Conservation (phyloP, 2,797 vertebrate genomes). For the Aphelocoma californica region DNA sequence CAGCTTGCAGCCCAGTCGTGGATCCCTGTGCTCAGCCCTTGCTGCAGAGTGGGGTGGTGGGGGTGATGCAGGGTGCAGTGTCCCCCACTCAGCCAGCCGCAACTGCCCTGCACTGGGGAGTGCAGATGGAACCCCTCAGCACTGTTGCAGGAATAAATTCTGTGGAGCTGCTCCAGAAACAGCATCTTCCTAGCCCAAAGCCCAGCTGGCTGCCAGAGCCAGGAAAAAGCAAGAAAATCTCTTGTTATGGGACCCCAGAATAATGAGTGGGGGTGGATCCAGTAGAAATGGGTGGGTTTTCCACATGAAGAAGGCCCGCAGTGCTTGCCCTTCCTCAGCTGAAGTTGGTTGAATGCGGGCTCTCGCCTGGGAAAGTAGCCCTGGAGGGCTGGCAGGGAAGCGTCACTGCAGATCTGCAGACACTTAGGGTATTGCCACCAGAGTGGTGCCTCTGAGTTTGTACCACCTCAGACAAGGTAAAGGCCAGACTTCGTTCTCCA, state of each 20-base stretch:
- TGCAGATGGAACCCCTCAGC: accelerated
- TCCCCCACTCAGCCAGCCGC: not conserved
- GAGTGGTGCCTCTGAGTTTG: not conserved
- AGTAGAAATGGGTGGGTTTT: not conserved
- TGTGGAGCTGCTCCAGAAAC: not conserved
- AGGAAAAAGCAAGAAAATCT: not conserved
- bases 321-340: not conserved
- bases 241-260: not conserved
- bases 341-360: not conserved
- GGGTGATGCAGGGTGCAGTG: not conserved
- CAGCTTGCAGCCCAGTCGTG: not conserved
- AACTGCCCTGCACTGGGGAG: too few relatives aligned
- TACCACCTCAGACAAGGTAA: not conserved
- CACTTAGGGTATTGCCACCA: not conserved
- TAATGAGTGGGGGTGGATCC: not conserved
- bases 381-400: not conserved
- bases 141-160: too few relatives aligned
- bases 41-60: not conserved
- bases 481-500: accelerated
- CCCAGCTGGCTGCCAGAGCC: not conserved
- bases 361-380: not conserved
- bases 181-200: not conserved
- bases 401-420: not conserved
- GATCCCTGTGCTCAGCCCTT: not conserved
- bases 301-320: not conserved